These are phyloP conservation scores for Macrocentrus cingulum DNA, from an alignment of 1,140 invertebrate species.

Conservation along the genomic window DNA sequence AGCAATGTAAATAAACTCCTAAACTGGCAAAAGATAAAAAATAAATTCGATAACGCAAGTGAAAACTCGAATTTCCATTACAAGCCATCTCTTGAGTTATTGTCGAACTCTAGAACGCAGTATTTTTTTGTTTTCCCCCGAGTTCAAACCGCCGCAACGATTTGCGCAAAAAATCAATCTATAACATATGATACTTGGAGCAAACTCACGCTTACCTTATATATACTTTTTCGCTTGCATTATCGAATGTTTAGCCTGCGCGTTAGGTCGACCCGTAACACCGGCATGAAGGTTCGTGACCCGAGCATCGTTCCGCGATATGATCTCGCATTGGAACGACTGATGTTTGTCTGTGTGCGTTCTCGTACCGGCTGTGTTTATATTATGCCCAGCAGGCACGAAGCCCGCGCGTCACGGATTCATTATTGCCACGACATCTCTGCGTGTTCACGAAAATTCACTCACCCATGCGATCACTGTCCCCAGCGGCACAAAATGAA, in stretches of 20 bases:
- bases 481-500: background rate
- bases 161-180: background rate
- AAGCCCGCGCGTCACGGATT: slow-evolving; percentile 15
- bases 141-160: too few relatives aligned
- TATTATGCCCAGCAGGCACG: slow-evolving; percentile 5
- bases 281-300: slow-evolving; percentile 26
- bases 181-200: background rate
- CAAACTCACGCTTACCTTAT: slow-evolving; percentile 1
- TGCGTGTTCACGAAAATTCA: slow-evolving; percentile 1
- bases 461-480: background rate
- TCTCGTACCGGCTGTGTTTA: slow-evolving; percentile 14
- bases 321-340: slow-evolving; percentile 24
- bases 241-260: background rate
- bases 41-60: too few relatives aligned
- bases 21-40: too few relatives aligned
- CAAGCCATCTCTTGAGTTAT: too few relatives aligned
- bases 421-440: background rate
- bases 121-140: too few relatives aligned
- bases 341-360: slow-evolving; percentile 11
- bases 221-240: slow-evolving; percentile 7
- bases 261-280: slow-evolving; percentile 13
- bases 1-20: too few relatives aligned
- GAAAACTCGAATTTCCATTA: too few relatives aligned
- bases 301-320: slow-evolving; percentile 29
- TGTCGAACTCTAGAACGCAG: too few relatives aligned